Evolutionary conservation across 2,113 vertebrate genomes (phyloP).

Genomic region (Galemys pyrenaicus): DNA sequence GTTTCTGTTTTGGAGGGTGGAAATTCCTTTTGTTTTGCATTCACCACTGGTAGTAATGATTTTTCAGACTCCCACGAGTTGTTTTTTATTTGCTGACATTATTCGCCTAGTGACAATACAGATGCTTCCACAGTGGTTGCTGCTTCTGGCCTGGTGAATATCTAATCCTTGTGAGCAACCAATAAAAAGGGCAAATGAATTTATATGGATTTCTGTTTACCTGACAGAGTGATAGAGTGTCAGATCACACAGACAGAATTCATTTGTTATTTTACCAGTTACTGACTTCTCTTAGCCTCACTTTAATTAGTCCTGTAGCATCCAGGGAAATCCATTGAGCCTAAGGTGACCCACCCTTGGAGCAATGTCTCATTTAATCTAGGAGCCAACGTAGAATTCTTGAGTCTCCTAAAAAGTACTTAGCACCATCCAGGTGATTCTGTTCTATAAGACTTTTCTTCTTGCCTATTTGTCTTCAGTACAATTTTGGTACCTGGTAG

Average conservation of each 20-base stretch:
- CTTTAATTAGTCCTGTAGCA: background rate
- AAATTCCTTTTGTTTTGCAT: conserved; percentile 4
- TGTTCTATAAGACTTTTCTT: background rate
- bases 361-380: background rate
- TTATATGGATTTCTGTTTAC: background rate
- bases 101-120: background rate
- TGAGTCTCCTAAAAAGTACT: background rate
- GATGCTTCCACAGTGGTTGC: background rate
- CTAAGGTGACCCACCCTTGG: background rate
- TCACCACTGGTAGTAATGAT: background rate
- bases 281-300: background rate
- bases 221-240: background rate
- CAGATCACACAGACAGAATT: background rate
- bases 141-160: background rate
- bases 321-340: background rate
- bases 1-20: background rate
- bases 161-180: background rate
- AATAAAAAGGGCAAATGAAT: background rate
- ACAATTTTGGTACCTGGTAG: background rate
- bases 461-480: background rate
- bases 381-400: background rate
- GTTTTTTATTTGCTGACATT: background rate
- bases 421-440: background rate
- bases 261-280: background rate
- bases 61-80: background rate